These are phyloP conservation scores for Lasioglossum zephyrum DNA, from an alignment of 2,888 invertebrate genomes.

Conservation along the genomic window DNA sequence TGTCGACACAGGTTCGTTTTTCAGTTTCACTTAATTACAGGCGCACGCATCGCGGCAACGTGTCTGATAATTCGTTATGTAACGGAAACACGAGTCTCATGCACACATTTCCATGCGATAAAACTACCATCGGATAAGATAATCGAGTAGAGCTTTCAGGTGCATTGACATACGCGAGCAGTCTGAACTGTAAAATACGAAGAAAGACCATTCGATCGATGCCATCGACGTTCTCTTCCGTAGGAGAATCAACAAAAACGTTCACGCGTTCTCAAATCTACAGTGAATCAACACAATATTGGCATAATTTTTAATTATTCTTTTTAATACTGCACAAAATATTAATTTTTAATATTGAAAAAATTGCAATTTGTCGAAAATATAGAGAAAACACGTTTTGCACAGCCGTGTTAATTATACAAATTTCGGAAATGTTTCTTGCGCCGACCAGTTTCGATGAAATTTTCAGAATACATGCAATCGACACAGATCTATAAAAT, in stretches of 20 bases:
- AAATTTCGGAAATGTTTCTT: too few species aligned
- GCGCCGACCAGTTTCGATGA: too few species aligned
- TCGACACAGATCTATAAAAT: too few species aligned
- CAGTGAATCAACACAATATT: too few species aligned
- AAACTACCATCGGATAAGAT: slow-evolving; percentile 47
- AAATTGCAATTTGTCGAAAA: too few species aligned
- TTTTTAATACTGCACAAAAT: too few species aligned
- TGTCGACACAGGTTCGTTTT: not conserved
- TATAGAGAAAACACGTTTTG: too few species aligned
- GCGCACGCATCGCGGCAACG: slow-evolving; percentile 1
- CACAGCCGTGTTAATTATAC: too few species aligned
- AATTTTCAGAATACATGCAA: too few species aligned
- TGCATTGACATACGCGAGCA: not conserved
- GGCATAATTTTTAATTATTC: too few species aligned
- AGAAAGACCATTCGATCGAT: not conserved
- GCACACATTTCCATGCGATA: slow-evolving; percentile 60
- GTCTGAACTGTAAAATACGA: not conserved
- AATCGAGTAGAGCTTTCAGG: not conserved
- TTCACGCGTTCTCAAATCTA: not conserved
- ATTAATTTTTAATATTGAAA: too few species aligned
- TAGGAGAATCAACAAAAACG: not conserved
- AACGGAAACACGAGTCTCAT: slow-evolving; percentile 46
- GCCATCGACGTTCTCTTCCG: not conserved
- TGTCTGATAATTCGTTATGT: slow-evolving; percentile 49
- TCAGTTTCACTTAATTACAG: not conserved